Evolutionary conservation across 2,797 vertebrate genomes (phyloP).

Genomic region (Darevskia nairensis): DNA sequence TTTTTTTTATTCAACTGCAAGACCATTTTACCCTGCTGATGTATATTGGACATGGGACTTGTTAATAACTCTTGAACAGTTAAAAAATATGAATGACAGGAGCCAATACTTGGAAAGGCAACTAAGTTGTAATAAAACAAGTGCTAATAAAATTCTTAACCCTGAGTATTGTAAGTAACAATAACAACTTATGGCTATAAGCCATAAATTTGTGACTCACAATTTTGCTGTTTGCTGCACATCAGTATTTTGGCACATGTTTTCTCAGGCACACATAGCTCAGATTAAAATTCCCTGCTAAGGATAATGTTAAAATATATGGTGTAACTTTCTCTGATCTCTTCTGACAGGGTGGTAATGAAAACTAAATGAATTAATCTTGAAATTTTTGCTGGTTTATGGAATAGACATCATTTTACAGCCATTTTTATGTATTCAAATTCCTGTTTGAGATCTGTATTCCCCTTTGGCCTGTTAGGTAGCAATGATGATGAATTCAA

Average conservation of each 20-base stretch:
- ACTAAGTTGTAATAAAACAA: background rate
- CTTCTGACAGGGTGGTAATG: background rate
- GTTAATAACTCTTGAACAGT: background rate
- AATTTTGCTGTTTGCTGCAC: background rate
- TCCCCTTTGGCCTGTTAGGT: background rate
- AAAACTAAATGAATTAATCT: constrained; percentile 1
- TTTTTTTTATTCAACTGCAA: background rate
- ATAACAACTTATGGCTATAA: background rate
- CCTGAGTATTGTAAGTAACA: background rate
- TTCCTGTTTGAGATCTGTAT: background rate
- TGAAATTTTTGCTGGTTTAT: background rate
- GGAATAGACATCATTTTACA: background rate
- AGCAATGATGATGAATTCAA: background rate
- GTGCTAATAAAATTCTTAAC: background rate
- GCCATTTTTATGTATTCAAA: background rate
- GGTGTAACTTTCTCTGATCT: background rate
- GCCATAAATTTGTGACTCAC: background rate
- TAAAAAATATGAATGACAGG: background rate
- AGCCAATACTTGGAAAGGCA: background rate
- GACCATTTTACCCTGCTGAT: background rate
- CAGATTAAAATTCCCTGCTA: background rate
- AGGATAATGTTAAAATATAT: background rate
- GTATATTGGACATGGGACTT: background rate
- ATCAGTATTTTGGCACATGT: background rate
- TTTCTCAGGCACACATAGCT: background rate